Conservation (phyloP, 2,888 invertebrate species). For the Eurois occulta region DNA sequence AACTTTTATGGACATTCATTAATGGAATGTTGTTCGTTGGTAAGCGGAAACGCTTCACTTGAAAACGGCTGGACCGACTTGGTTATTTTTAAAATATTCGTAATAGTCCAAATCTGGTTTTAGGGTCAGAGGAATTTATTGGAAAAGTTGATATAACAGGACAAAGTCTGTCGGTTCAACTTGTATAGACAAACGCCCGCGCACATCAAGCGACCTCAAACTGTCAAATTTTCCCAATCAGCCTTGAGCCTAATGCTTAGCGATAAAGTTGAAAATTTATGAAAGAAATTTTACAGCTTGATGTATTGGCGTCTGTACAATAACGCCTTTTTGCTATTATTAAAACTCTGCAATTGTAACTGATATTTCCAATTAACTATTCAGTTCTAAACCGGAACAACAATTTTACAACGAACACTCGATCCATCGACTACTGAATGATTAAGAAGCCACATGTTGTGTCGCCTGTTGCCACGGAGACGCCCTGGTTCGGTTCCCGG, state of each 20-base stretch:
- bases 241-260: too few species aligned
- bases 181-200: too few species aligned
- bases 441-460: conserved; percentile 74
- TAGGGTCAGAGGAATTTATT: not conserved
- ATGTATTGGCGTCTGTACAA: too few species aligned
- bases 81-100: not conserved
- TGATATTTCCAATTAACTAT: conserved; percentile 4
- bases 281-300: too few species aligned
- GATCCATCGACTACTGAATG: conserved; percentile 54
- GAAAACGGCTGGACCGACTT: not conserved
- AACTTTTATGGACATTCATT: not conserved
- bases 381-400: not conserved
- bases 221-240: too few species aligned
- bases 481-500: conserved; percentile 79
- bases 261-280: too few species aligned
- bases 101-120: not conserved
- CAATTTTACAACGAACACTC: not conserved
- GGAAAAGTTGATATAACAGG: not conserved
- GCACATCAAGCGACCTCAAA: too few species aligned
- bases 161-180: not conserved
- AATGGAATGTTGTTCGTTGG: not conserved
- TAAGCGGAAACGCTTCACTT: not conserved
- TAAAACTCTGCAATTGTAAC: not conserved
- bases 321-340: not conserved
- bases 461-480: conserved; percentile 73